A percentile compares a stretch with the other conserved stretches of the same genome.
Evolutionary conservation across 2,797 vertebrate genomes (phyloP).

Genomic region (Mycteria americana): DNA sequence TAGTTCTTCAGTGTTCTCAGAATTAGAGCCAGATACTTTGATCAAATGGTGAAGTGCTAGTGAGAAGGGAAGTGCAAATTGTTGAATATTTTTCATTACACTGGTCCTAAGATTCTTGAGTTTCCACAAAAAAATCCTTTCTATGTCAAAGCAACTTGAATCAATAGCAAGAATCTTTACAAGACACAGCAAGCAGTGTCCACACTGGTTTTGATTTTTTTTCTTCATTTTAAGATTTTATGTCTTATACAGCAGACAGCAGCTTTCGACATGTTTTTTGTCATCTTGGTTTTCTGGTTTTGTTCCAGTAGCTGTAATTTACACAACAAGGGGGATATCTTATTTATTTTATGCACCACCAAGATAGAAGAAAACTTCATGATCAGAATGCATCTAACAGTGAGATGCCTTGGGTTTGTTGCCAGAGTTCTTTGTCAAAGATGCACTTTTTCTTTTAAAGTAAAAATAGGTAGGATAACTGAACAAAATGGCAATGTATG

Average conservation of each 20-base stretch:
- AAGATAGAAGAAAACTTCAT: not conserved
- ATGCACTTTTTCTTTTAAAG: constrained; percentile 37
- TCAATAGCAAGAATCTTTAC: not conserved
- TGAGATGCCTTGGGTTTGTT: constrained; percentile 17
- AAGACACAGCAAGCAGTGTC: not conserved
- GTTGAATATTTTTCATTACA: not conserved
- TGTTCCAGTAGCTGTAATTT: constrained; percentile 28
- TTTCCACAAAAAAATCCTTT: not conserved
- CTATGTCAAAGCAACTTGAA: not conserved
- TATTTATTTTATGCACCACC: constrained; percentile 27
- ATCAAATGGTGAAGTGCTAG: not conserved
- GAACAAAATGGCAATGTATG: not conserved
- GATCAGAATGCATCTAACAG: not conserved
- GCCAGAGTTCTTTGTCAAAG: constrained; percentile 12
- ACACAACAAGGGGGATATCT: constrained; percentile 1
- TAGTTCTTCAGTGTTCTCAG: not conserved
- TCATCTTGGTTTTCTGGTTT: not conserved
- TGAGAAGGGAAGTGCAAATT: not conserved
- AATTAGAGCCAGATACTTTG: not conserved
- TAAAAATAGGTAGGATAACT: constrained; percentile 32
- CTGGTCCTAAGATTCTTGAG: not conserved
- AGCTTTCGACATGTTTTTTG: not conserved
- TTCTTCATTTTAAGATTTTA: not conserved
- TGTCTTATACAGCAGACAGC: not conserved
- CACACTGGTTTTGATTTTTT: not conserved